Conservation (phyloP, 1,140 invertebrate genomes). For the Reticulitermes speratus region DNA sequence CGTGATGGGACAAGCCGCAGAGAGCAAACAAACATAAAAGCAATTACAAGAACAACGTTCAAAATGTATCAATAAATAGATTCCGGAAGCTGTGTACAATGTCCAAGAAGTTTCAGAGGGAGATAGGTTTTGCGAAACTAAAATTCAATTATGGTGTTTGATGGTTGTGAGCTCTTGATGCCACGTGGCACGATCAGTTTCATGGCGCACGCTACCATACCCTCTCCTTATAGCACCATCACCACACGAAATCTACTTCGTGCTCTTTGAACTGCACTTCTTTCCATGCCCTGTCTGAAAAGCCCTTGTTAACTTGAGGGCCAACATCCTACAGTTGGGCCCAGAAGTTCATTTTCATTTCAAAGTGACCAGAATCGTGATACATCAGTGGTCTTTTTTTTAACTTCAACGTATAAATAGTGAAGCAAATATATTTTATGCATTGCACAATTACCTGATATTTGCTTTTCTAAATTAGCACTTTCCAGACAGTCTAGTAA, state of each 20-base stretch:
- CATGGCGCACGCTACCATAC: not conserved
- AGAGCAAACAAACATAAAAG: not conserved
- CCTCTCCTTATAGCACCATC: not conserved
- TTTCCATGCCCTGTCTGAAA: not conserved
- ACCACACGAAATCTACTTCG: not conserved
- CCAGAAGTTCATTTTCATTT: too few relatives aligned
- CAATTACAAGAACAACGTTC: constrained; percentile 7
- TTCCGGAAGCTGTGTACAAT: not conserved
- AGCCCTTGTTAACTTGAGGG: too few relatives aligned
- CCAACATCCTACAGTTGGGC: too few relatives aligned
- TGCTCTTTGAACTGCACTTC: not conserved
- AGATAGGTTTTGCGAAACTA: not conserved
- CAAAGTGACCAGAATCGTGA: too few relatives aligned
- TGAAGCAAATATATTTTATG: too few relatives aligned
- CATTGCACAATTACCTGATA: too few relatives aligned
- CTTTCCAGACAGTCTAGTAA: too few relatives aligned
- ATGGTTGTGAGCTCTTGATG: not conserved
- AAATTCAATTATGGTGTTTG: constrained; percentile 2
- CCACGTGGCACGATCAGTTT: not conserved
- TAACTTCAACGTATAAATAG: too few relatives aligned
- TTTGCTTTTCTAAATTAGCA: too few relatives aligned
- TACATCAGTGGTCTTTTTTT: too few relatives aligned
- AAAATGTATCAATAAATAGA: not conserved
- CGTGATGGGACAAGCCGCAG: not conserved
- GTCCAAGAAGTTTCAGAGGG: not conserved